These are phyloP conservation scores for Ganaspis brasiliensis DNA, from an alignment of 2,888 invertebrate genomes.

Conservation along the genomic window DNA sequence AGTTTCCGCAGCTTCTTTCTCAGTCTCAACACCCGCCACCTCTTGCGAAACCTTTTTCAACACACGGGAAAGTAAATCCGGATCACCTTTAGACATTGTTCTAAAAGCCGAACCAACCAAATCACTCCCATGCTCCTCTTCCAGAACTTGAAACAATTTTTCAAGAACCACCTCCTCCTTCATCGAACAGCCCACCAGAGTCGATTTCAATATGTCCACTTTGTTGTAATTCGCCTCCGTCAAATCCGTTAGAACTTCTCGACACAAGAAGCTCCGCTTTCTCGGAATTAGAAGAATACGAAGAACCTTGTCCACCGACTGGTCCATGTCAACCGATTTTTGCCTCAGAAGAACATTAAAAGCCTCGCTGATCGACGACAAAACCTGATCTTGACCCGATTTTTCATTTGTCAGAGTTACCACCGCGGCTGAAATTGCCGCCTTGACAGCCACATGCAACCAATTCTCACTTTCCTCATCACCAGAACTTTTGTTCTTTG, in stretches of 20 bases:
- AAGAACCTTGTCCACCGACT: constrained; percentile 72
- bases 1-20: constrained; percentile 85
- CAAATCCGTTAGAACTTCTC: constrained; percentile 69
- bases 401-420: constrained; percentile 67
- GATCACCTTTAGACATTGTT: constrained; percentile 84
- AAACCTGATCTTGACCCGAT: constrained; percentile 66
- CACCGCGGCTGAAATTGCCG: constrained; percentile 73
- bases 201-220: constrained; percentile 84
- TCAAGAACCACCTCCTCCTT: constrained; percentile 84
- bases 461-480: constrained; percentile 56
- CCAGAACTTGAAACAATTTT: constrained; percentile 85
- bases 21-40: constrained; percentile 84
- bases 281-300: constrained; percentile 71
- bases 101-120: constrained; percentile 86
- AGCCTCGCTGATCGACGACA: constrained; percentile 76
- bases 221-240: constrained; percentile 81
- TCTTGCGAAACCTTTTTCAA: constrained; percentile 84
- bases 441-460: constrained; percentile 69
- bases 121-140: constrained; percentile 81
- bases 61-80: constrained; percentile 84
- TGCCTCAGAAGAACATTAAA: constrained; percentile 72
- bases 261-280: constrained; percentile 73
- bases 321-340: constrained; percentile 65
- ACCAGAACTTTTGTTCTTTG: constrained; percentile 53
- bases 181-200: constrained; percentile 81